Evolutionary conservation across 2,888 invertebrate species (phyloP), one percentile per base, ranked within the genome.

Genomic region (Ceramica pisi): DNA sequence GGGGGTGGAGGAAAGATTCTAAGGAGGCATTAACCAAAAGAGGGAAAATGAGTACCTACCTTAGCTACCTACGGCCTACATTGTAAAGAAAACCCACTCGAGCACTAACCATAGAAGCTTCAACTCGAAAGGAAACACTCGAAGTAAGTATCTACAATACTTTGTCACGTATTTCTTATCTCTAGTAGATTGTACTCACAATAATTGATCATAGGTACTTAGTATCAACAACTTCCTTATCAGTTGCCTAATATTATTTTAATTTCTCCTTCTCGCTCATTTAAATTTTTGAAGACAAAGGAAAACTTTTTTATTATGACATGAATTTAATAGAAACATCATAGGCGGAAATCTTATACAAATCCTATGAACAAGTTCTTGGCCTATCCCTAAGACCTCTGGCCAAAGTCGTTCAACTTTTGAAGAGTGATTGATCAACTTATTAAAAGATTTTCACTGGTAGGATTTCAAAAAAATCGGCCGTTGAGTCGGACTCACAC

Each of bases 91-190:
- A 74, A 57, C 8, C 31, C 21, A 50, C 50, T 66, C 50, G 56
- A 21, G 19, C 38, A 51, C 38, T 26, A 21, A 72, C n/a, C 12
- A 12, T 35, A 56, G 23, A 10, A 50, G 48, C 50, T 50, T 62
- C 16, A 60, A 56, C 14, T 62, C 21, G 21, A 44, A 41, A 44
- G 50, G 12, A 23, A n/a, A 19, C 26, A 44, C 68, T 68, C 5
- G 35, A 35, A 26, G 16, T 10, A 1, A 76, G 61, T 61, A 23
- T 46, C 21, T 51, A 10, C 26, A 64, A 8, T 14, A 61, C 56
- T 31, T 67, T 19, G 44, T 61, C 76, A 75, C 76, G 74, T 74
- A 74, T 38, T 38, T 55, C 6, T 74, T 68, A 75, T 61, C 55
- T 61, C 55, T 31, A 26, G 7, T 46, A 23, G 9, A 7, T 64